Evolutionary conservation across 2,113 vertebrate genomes (phyloP), one percentile per base, ranked within the genome.

Genomic region (Actenoides hombroni): DNA sequence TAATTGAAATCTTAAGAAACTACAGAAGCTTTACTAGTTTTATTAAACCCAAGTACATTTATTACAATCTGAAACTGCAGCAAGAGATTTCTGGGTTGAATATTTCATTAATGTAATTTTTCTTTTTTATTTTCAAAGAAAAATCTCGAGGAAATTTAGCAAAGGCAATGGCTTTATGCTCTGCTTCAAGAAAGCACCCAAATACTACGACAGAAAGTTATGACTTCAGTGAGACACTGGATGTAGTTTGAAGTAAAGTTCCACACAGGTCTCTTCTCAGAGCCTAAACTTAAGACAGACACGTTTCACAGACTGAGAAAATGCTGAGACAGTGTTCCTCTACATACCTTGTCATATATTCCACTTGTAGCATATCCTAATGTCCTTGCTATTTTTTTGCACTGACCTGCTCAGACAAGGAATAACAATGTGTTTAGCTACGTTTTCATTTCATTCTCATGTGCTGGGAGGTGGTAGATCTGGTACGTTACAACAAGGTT

Each of bases 21-120:
- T 83, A 74, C 59, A 93, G 95, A 94, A 94, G n/a, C 83, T 90
- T 95, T 82, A 79, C 44, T 85, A 24, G 73, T 68, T 80, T 85
- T 88, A 74, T 90, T 95, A 84, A 94, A 94, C 24, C 24, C n/a
- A 53, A 7, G 24, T 64, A 40, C 44, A 15, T 95, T 92, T 94
- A 67, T 83, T 94, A 79, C 35, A 33, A 51, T 80, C 37, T 75
- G 54, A 83, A 96, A 82, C 15, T 53, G 21, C 37, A 61, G 63
- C 20, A 91, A 80, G 57, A 70, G 67, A 76, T 87, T 90, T 51
- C 31, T 85, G 25, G 40, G n/a, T 77, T 87, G 40, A 94, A 77
- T 91, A 57, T 70, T 91, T 86, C 18, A 73, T 48, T 89, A 69
- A 84, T 31, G 46, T 23, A 85, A 68, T 87, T 94, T 92, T 67